Evolutionary conservation across 2,888 invertebrate species (phyloP), one percentile per base, ranked within the genome.

Genomic region (Autographa gamma): DNA sequence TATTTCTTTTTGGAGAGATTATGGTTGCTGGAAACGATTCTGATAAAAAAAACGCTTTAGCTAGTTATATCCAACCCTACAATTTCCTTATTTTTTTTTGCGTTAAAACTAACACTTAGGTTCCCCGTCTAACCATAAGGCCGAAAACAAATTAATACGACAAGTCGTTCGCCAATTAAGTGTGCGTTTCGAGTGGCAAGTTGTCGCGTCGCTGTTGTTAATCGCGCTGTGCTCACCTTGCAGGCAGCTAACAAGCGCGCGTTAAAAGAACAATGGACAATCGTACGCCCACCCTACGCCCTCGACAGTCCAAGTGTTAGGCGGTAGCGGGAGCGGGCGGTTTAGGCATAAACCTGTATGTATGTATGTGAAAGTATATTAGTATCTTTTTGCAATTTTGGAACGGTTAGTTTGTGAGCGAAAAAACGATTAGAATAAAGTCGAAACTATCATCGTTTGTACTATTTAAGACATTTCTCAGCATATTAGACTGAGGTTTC

Each of bases 241-340:
- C 79, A 82, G 86, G 86, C 78, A 86, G 88, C 92, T 95, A 95
- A 95, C 95, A 94, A 93, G 94, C 93, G 91, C 88, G 93, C 93
- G 93, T 93, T 94, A 94, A 93, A 94, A 93, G 95, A 94, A 95
- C 95, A 95, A 95, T 95, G 93, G 91, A 93, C 93, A 92, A 93
- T 93, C 86, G 88, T 82, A 87, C 80, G 86, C 88, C 88, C 88
- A 79, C 85, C 84, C 81, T 83, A 85, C 83, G 66, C 13, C 60
- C 31, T 5, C 34, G 11, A 16, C 48, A n/a, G 14, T n/a, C 9
- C 41, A 59, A 31, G 31, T 0, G 4, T 71, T 58, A 43, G 13
- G 68, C 38, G 69, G 25, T 16, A 73, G 80, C 80, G 84, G 48
- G 0, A 60, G 69, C 77, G 69, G 31, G 0, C 9, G 0, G 34